phyloP scores from a whole-genome alignment of 2,888 invertebrate genomes.

The Stomorhina lunata region DNA sequence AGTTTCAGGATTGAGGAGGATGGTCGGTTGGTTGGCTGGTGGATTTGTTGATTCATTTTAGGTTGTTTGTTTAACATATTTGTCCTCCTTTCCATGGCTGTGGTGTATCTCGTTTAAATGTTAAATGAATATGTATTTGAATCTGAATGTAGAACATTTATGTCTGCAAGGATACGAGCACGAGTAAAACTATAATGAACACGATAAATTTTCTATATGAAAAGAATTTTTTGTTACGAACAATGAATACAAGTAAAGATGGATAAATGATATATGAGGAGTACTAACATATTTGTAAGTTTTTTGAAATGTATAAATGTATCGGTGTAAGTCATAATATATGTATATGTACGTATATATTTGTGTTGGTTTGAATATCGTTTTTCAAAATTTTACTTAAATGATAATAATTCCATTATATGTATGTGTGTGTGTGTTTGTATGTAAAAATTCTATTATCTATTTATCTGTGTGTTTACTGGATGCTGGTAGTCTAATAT shows the following conservation, averaged over 20 bases:
- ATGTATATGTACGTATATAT: background rate
- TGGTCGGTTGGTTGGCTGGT: background rate
- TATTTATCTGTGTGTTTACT: too few relatives aligned
- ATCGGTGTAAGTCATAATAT: background rate
- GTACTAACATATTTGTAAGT: background rate
- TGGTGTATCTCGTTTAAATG: background rate
- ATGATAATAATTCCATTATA: background rate
- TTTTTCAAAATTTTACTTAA: background rate
- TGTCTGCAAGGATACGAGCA: background rate
- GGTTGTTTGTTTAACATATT: background rate
- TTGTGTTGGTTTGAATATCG: background rate
- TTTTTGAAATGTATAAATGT: too few relatives aligned
- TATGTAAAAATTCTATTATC: background rate
- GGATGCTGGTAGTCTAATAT: too few relatives aligned
- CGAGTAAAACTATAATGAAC: background rate
- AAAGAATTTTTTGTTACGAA: background rate
- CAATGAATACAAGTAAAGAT: too few relatives aligned
- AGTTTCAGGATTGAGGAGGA: too few relatives aligned
- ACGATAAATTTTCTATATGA: slow-evolving; percentile 4
- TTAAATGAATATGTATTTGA: background rate
- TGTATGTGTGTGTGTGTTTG: background rate
- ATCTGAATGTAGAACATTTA: background rate
- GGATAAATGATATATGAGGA: background rate
- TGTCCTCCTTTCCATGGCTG: background rate
- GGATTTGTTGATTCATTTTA: background rate